Conservation (phyloP, 1,140 invertebrate species). For the Drosophila paulistorum region DNA sequence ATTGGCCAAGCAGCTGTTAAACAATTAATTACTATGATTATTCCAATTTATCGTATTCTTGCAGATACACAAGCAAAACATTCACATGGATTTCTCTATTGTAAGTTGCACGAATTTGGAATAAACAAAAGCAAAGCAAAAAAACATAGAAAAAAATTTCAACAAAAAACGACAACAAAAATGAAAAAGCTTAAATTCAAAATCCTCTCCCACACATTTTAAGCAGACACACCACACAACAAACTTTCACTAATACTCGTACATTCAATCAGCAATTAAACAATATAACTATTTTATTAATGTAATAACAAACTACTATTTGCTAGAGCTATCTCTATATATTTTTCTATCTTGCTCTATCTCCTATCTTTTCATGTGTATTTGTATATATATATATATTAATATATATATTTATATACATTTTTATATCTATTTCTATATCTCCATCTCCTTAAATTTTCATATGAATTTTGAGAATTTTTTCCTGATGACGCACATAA, state of each 20-base stretch:
- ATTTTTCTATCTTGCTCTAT: constrained; percentile 27
- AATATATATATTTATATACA: constrained; percentile 10
- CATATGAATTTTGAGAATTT: constrained; percentile 38
- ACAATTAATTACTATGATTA: constrained; percentile 74
- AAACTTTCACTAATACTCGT: constrained; percentile 26
- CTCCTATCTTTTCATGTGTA: constrained; percentile 33
- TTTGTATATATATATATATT: constrained; percentile 34
- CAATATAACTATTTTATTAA: constrained; percentile 26
- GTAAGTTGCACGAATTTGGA: constrained; percentile 78
- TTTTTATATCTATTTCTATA: constrained; percentile 31
- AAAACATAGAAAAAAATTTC: constrained; percentile 31
- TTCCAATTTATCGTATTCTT: constrained; percentile 80
- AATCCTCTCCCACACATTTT: constrained; percentile 19
- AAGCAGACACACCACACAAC: constrained; percentile 12
- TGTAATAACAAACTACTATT: constrained; percentile 31
- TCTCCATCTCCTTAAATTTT: constrained; percentile 37
- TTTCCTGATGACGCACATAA: constrained; percentile 50
- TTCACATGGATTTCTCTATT: constrained; percentile 82
- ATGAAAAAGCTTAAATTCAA: constrained; percentile 14
- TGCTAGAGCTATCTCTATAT: constrained; percentile 23
- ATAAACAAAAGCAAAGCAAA: constrained; percentile 29
- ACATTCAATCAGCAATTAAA: constrained; percentile 39
- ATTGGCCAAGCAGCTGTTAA: constrained; percentile 31
- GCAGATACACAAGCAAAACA: constrained; percentile 82
- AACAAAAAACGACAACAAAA: constrained; percentile 12